Conservation (phyloP, 2,113 vertebrate species). For the Tachycineta bicolor region DNA sequence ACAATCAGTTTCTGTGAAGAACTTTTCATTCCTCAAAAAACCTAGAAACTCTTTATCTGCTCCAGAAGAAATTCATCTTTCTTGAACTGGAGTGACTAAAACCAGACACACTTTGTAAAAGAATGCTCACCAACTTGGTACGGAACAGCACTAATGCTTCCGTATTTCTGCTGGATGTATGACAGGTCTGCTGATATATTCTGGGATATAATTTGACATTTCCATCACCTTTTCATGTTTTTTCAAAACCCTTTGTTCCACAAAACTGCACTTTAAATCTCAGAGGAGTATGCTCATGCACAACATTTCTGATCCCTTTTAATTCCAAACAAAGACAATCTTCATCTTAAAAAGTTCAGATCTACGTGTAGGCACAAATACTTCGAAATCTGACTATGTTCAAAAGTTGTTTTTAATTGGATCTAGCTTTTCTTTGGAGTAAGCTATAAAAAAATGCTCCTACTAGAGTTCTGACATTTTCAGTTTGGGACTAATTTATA, state of each 20-base stretch:
- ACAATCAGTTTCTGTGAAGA: background rate
- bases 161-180: background rate
- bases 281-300: background rate
- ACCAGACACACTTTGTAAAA: background rate
- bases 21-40: background rate
- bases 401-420: background rate
- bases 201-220: background rate
- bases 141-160: background rate
- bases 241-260: background rate
- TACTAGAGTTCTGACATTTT: background rate
- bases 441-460: background rate
- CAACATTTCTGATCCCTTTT: background rate
- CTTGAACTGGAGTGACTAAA: background rate
- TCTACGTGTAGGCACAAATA: background rate
- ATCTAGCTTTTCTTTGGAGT: background rate
- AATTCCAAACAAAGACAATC: background rate
- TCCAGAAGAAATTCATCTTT: background rate
- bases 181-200: background rate
- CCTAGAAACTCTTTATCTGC: background rate
- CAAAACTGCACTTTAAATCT: background rate
- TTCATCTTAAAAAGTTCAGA: background rate
- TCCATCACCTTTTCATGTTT: background rate
- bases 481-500: background rate
- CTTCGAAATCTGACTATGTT: background rate
- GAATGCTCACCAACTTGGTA: background rate